Percentiles rank a stretch among this genome's conserved stretches.
These are phyloP conservation scores for Rhabdomys pumilio DNA, from an alignment of 2,797 vertebrate species.

Conservation along the genomic window DNA sequence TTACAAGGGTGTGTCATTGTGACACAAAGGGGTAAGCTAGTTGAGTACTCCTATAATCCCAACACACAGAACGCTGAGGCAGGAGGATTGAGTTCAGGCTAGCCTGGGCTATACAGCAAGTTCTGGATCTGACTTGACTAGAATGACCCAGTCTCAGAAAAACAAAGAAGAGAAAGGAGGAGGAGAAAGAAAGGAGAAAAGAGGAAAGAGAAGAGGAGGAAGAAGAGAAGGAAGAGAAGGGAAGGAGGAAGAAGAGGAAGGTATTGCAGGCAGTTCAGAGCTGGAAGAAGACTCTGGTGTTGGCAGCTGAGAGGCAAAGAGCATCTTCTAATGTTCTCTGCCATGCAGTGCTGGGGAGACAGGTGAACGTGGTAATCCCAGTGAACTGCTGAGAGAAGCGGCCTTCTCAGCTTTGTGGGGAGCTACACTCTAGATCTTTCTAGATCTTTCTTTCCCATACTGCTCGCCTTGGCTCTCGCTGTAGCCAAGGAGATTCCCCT, in stretches of 20 bases:
- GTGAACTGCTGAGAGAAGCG: neutral
- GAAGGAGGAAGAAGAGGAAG: neutral
- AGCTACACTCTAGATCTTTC: neutral
- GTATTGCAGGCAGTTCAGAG: neutral
- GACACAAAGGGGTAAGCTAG: neutral
- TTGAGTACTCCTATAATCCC: neutral
- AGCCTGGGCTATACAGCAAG: neutral
- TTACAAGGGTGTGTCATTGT: neutral
- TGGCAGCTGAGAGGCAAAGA: neutral
- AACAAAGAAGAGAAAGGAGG: too few relatives aligned
- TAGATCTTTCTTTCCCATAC: neutral
- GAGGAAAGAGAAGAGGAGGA: neutral
- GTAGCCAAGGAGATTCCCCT: neutral
- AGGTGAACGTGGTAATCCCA: neutral
- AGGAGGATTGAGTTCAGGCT: neutral
- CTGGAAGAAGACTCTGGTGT: neutral
- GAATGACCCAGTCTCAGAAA: neutral
- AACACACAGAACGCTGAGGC: neutral
- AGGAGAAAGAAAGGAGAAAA: rapidly evolving
- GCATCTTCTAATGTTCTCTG: too few relatives aligned
- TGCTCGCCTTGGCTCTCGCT: neutral
- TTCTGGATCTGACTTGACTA: neutral
- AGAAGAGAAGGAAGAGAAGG: neutral
- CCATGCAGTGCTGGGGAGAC: neutral
- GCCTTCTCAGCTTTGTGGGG: neutral